Base-by-base conservation (phyloP, 2,797 vertebrate genomes). In the Typhlichthys subterraneus region DNA sequence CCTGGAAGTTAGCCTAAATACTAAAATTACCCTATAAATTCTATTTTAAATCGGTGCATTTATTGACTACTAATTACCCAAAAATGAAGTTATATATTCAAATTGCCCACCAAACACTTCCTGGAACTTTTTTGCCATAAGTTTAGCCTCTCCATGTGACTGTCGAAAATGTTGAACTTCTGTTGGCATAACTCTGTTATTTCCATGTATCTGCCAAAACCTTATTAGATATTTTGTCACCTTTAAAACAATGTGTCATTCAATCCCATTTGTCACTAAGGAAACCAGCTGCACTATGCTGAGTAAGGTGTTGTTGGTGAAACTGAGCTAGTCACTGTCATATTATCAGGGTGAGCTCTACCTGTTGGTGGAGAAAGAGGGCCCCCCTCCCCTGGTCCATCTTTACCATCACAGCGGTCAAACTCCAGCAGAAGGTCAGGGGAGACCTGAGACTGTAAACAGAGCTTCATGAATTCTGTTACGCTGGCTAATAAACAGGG, bases 261-360 rank as follows among this genome's bases (percentile, higher is more conserved):
- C 62, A 64, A 86, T 49, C 50, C 59, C 38, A 5, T 61, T 53
- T 52, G 67, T 80, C 31, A 58, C 73, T 45, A 64, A 69, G 73
- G 75, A 81, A 81, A 78, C 69, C 57, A 52, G 59, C 17, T 69
- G 23, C 69, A 65, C 72, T 76, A 80, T 46, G 57, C 42, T 53
- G 49, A 8, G 47, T 72, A 48, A 66, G 63, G 59, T 72, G 65
- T 63, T 81, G 73, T 70, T 66, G 70, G 57, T 2, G 63, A 67
- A 72, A 72, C 63, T 69, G 71, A 76, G 73, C 3, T 15, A 12
- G 6, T 51, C 63, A 23, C 59, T 42, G 63, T 80, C 63, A 65
- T 73, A 67, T 74, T 78, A 87, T 82, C 81, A 76, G 54, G 70
- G 51, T 54, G 13, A 75, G 63, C 70, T 38, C 1, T 81, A 88